These are phyloP conservation scores for Machimus atricapillus DNA, from an alignment of 2,888 invertebrate species.

Conservation along the genomic window DNA sequence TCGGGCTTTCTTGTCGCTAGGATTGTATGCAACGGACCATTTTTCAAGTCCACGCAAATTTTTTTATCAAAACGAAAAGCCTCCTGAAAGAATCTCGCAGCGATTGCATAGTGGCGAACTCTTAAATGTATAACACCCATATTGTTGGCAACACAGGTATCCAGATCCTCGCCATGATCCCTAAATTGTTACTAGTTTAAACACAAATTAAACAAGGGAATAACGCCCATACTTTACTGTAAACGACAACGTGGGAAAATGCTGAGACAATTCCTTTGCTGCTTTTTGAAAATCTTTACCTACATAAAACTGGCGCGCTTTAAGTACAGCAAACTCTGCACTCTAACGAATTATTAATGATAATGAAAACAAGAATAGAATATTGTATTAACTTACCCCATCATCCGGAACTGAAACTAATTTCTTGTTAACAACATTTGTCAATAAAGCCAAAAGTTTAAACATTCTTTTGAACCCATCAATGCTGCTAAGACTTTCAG, in stretches of 20 bases:
- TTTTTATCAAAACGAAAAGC: conserved; percentile 60
- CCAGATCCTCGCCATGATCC: conserved; percentile 56
- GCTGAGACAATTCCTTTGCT: conserved; percentile 59
- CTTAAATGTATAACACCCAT: conserved; percentile 62
- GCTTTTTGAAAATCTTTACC: conserved; percentile 63
- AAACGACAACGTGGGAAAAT: conserved; percentile 48
- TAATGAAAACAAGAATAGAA: background rate
- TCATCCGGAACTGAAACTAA: conserved; percentile 57
- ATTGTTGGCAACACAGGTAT: conserved; percentile 61
- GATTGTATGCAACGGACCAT: conserved; percentile 56
- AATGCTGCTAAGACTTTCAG: conserved; percentile 47
- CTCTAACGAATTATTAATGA: conserved; percentile 47
- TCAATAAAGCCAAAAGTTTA: conserved; percentile 56
- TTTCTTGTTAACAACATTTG: conserved; percentile 57
- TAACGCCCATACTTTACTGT: conserved; percentile 52
- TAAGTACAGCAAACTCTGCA: conserved; percentile 57
- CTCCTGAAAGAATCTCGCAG: conserved; percentile 61
- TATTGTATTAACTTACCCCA: conserved; percentile 50
- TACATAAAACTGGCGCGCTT: conserved; percentile 62
- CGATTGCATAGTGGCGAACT: conserved; percentile 62
- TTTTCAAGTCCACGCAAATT: conserved; percentile 53
- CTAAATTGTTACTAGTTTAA: conserved; percentile 33
- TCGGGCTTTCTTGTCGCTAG: conserved; percentile 58
- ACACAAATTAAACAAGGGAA: background rate
- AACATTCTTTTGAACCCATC: conserved; percentile 53